phyloP scores from a whole-genome alignment of 1,140 invertebrate genomes.

The Heliothis subflexa region DNA sequence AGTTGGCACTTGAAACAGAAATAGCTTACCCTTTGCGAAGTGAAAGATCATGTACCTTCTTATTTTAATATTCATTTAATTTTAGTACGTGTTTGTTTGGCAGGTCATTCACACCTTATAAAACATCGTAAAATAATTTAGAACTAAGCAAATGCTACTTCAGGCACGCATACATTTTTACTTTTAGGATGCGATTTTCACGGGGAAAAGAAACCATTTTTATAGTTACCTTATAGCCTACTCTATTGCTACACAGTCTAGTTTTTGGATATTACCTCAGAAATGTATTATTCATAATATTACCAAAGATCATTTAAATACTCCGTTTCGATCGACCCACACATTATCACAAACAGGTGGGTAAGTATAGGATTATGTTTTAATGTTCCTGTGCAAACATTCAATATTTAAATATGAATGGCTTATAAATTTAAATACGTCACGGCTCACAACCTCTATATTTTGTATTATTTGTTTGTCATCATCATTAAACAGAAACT shows the following conservation, averaged over 20 bases:
- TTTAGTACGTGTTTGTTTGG: neutral
- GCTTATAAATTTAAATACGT: slow-evolving; percentile 1
- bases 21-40: slow-evolving; percentile 35
- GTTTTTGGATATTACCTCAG: too few relatives aligned
- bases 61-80: slow-evolving; percentile 16
- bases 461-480: slow-evolving; percentile 17
- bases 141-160: too few relatives aligned
- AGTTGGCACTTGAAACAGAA: slow-evolving; percentile 23
- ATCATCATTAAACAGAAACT: neutral
- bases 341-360: neutral
- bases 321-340: neutral
- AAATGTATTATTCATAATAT: too few relatives aligned
- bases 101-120: slow-evolving; percentile 3
- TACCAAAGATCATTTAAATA: neutral
- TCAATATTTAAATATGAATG: slow-evolving; percentile 19
- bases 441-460: neutral
- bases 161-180: too few relatives aligned
- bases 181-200: neutral
- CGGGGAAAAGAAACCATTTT: neutral
- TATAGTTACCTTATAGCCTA: neutral
- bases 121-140: too few relatives aligned
- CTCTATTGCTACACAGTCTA: neutral
- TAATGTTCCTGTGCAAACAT: slow-evolving; percentile 4
- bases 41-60: neutral
- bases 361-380: too few relatives aligned